phyloP scores from a whole-genome alignment of 2,113 vertebrate genomes.

The Stigmatopora nigra region DNA sequence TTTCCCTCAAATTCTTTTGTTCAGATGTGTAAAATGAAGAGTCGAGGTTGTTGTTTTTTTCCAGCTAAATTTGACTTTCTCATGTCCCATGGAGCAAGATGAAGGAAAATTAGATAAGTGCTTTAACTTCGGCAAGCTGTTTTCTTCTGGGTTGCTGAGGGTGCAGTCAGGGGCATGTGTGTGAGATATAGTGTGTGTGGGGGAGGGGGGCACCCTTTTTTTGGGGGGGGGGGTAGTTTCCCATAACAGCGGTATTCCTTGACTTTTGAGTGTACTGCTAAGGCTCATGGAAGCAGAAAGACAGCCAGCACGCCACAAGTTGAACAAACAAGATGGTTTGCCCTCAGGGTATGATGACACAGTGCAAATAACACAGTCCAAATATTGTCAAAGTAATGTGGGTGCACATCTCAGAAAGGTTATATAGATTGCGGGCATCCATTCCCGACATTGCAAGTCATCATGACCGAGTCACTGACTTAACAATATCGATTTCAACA shows the following conservation, averaged over 20 bases:
- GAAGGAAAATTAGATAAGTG: slow-evolving; percentile 32
- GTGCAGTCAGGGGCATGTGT: neutral
- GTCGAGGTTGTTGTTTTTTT: slow-evolving; percentile 4
- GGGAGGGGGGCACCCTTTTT: slow-evolving; percentile 14
- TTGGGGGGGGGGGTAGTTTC: slow-evolving; percentile 6
- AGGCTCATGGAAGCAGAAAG: slow-evolving; percentile 30
- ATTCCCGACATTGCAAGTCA: neutral
- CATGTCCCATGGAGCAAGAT: slow-evolving; percentile 24
- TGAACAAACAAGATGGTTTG: slow-evolving; percentile 39
- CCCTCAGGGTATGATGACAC: slow-evolving; percentile 26
- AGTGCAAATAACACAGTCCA: slow-evolving; percentile 32
- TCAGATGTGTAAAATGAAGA: neutral
- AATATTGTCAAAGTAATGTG: slow-evolving; percentile 32
- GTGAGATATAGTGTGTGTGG: too few species aligned
- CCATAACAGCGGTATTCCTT: slow-evolving; percentile 23
- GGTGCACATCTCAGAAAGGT: slow-evolving; percentile 8
- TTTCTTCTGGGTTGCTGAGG: slow-evolving; percentile 29
- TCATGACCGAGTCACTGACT: slow-evolving; percentile 5
- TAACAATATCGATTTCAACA: slow-evolving; percentile 19
- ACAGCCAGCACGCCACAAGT: slow-evolving; percentile 32
- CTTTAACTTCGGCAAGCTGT: slow-evolving; percentile 37
- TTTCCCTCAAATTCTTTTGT: neutral
- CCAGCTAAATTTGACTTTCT: slow-evolving; percentile 17
- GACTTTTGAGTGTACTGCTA: slow-evolving; percentile 26
- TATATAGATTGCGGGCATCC: neutral